These are phyloP conservation scores for Argynnis bischoffii DNA, from an alignment of 2,888 invertebrate genomes.

Conservation along the genomic window DNA sequence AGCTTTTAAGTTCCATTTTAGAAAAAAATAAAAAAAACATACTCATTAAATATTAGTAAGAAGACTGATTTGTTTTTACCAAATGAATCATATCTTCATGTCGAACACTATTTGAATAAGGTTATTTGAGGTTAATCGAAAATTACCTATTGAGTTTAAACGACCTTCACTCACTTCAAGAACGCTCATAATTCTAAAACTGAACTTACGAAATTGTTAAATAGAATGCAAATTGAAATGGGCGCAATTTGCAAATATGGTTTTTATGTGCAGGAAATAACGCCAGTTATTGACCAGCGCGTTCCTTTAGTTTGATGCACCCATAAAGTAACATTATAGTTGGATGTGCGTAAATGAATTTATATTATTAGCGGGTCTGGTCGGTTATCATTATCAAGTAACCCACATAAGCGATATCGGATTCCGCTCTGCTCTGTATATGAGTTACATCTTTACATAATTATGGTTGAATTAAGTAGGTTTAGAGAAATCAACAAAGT, in stretches of 20 bases:
- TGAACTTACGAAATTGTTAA: slow-evolving; percentile 27
- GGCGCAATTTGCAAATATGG: slow-evolving; percentile 14
- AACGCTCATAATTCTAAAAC: slow-evolving; percentile 37
- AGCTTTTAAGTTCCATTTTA: too few species aligned
- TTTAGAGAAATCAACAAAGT: slow-evolving; percentile 3
- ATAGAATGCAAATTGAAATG: slow-evolving; percentile 23
- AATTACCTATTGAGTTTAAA: slow-evolving; percentile 31
- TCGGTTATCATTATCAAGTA: slow-evolving; percentile 46
- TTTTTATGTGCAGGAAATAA: slow-evolving; percentile 6
- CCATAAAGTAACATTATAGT: slow-evolving; percentile 33
- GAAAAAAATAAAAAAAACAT: neutral
- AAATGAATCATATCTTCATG: slow-evolving; percentile 36
- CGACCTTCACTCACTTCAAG: slow-evolving; percentile 39
- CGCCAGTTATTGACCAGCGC: slow-evolving; percentile 15
- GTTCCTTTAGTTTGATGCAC: slow-evolving; percentile 5
- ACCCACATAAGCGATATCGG: slow-evolving; percentile 47
- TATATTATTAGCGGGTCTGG: slow-evolving; percentile 42
- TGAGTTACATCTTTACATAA: slow-evolving; percentile 29
- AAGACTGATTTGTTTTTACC: slow-evolving; percentile 18
- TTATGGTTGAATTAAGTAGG: slow-evolving; percentile 3
- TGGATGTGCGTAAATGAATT: slow-evolving; percentile 34
- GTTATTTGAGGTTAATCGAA: slow-evolving; percentile 36
- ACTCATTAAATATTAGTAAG: neutral
- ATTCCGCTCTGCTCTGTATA: slow-evolving; percentile 42
- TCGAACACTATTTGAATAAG: slow-evolving; percentile 33